These are phyloP conservation scores for Penaeus japonicus DNA, from an alignment of 1,140 invertebrate species.

Conservation along the genomic window DNA sequence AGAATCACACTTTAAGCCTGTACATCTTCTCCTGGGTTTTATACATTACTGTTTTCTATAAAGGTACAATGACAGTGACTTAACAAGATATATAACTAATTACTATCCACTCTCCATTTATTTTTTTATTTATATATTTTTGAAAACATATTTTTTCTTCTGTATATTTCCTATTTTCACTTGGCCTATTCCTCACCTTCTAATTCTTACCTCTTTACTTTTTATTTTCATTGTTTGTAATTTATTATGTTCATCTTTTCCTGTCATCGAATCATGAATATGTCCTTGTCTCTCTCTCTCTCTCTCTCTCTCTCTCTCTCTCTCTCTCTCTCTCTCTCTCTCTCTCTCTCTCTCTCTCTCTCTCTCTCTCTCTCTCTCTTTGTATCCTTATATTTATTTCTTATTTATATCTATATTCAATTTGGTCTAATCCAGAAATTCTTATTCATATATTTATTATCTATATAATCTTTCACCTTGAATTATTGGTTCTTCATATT, in stretches of 20 bases:
- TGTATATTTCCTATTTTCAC: background rate
- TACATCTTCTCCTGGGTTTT: background rate
- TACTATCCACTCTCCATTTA: background rate
- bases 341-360: background rate
- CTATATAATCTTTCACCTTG: no score
- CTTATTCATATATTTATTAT: no score
- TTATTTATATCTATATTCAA: no score
- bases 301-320: background rate
- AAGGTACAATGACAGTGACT: constrained; percentile 24
- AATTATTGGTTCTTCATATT: no score
- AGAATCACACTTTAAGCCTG: background rate
- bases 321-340: background rate
- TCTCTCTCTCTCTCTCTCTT: background rate
- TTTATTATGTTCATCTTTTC: background rate
- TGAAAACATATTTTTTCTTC: background rate
- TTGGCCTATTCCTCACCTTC: background rate
- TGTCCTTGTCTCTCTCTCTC: background rate
- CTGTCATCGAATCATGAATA: background rate
- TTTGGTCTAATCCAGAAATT: no score
- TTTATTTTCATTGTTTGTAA: background rate
- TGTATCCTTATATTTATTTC: no score
- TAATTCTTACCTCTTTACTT: background rate
- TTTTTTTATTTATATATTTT: background rate
- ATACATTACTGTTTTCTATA: background rate
- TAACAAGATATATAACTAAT: constrained; percentile 1